Base-by-base conservation (phyloP, 2,113 vertebrate genomes). In the Ceratotherium simum region DNA sequence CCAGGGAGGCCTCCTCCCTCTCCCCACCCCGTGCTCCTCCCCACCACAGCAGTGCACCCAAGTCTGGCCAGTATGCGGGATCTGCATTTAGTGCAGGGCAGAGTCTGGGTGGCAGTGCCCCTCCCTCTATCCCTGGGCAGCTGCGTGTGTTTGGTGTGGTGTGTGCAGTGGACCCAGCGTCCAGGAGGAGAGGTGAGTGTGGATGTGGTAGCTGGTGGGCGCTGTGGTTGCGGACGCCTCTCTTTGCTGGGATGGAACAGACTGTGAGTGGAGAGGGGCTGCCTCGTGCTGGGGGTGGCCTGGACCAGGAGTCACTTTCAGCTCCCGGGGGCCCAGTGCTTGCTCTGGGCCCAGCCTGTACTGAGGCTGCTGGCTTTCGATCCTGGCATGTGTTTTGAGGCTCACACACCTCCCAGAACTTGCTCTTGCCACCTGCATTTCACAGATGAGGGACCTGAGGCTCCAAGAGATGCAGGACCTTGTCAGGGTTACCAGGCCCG, bases 121-220 rank as follows among this genome's bases (percentile, higher is more conserved):
- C 1, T 23, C 13, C n/a, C 14, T 29, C 2, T 21, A 5, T 16
- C n/a, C 54, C 27, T 0, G 8, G 69, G 69, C 64, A 36, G 10
- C 73, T 33, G 29, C 1, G 0, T 46, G 16, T 25, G 18, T 14
- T 31, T 51, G 8, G 0, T 31, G 91, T 6, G 3, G 12, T 0
- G 5, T 58, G 17, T 51, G 25, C 36, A 0, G n/a, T 42, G n/a
- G 58, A 5, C 21, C 9, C 54, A 31, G 36, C 4, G 3, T 48
- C 65, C 17, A 2, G 79, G 36, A 75, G 42, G 29, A 33, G n/a
- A 33, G 48, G 75, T 27, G 86, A 70, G 75, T 56, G 6, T 23
- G n/a, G 9, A 8, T 7, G 2, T 36, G 25, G 46, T 27, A 12
- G 31, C 29, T 13, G 58, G 33, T 1, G 3, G 56, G 18, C 16